Percentiles rank a stretch among this genome's conserved stretches.
phyloP scores from a whole-genome alignment of 2,888 invertebrate species.

The Alsophila aescularia region DNA sequence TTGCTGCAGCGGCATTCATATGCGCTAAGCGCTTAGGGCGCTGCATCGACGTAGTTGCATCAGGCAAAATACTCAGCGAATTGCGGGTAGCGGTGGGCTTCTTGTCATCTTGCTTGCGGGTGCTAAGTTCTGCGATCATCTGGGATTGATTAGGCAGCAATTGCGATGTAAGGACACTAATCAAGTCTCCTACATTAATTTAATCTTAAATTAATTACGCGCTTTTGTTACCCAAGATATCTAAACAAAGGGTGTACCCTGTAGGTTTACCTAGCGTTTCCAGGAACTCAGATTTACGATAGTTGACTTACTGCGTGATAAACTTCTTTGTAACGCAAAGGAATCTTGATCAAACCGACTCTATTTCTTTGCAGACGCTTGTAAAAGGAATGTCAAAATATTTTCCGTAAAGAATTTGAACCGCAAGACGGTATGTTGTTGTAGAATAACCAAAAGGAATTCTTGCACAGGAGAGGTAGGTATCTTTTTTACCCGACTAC shows the following conservation, averaged over 20 bases:
- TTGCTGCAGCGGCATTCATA: no score
- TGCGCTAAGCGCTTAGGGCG: no score
- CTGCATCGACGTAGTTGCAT: no score
- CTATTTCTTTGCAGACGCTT: constrained; percentile 12
- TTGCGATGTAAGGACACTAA: no score
- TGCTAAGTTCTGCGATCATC: no score
- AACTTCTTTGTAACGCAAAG: constrained; percentile 24
- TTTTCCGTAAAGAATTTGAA: constrained; percentile 15
- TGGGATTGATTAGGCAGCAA: no score
- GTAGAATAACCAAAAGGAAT: constrained; percentile 1
- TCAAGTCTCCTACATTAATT: no score
- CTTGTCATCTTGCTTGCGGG: no score
- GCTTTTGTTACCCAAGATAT: not conserved
- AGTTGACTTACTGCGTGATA: constrained; percentile 20
- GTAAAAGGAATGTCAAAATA: constrained; percentile 20
- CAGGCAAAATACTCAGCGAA: no score
- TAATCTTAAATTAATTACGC: not conserved
- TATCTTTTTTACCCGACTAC: not conserved
- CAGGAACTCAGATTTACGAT: constrained; percentile 14
- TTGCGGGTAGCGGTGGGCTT: no score
- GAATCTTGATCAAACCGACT: constrained; percentile 30
- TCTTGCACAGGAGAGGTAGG: constrained; percentile 8
- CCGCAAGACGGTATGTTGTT: constrained; percentile 12
- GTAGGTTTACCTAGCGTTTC: constrained; percentile 7
- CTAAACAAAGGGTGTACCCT: constrained; percentile 19